Conservation (phyloP, 2,888 invertebrate genomes). For the Acanthosepion pharaonis region DNA sequence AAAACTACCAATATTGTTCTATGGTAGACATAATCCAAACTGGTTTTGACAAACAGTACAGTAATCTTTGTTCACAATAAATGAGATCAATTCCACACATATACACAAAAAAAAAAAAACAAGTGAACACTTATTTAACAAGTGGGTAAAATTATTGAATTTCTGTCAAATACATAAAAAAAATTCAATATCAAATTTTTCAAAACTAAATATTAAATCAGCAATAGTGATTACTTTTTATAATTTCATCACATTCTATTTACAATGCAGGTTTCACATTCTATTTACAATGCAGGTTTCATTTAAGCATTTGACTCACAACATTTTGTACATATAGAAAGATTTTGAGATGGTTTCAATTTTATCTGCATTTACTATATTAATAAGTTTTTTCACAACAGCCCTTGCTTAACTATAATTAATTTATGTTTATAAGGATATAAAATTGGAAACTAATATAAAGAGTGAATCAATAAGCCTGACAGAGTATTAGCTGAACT, state of each 20-base stretch:
- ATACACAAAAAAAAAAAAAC: not conserved
- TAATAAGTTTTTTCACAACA: too few relatives aligned
- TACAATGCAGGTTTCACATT: not conserved
- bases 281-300: not conserved
- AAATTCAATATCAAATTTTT: not conserved
- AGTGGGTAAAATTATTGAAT: not conserved
- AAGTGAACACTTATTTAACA: not conserved
- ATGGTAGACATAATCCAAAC: not conserved
- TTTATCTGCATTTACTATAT: too few relatives aligned
- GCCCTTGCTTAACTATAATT: too few relatives aligned
- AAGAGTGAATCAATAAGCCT: too few relatives aligned
- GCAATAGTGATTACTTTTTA: not conserved
- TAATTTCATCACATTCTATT: not conserved
- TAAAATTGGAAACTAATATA: too few relatives aligned
- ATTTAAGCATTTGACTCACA: too few relatives aligned
- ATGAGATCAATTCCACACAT: not conserved
- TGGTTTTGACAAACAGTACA: not conserved
- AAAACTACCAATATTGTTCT: not conserved
- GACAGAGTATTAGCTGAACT: too few relatives aligned
- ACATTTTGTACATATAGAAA: too few relatives aligned
- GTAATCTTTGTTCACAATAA: not conserved
- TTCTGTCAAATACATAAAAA: not conserved
- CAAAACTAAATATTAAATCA: not conserved
- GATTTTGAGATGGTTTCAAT: too few relatives aligned
- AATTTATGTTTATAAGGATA: too few relatives aligned